Evolutionary conservation across 2,113 vertebrate genomes (phyloP).

Genomic region (Ochotona princeps): DNA sequence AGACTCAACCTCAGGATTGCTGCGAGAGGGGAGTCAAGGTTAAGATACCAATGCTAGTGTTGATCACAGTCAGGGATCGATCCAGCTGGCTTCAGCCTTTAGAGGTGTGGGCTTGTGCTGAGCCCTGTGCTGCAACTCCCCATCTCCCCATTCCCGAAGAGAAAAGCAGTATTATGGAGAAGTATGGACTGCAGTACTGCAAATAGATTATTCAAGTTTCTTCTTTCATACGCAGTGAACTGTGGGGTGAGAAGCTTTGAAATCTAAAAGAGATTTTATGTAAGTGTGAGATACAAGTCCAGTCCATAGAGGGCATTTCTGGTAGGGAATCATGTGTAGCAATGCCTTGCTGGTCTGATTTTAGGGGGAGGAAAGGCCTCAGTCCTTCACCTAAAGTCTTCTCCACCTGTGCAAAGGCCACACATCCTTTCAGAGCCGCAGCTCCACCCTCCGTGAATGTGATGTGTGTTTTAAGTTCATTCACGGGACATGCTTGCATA

Average conservation of each 20-base stretch:
- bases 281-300: neutral
- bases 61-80: too few relatives aligned
- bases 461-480: neutral
- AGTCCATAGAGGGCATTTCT: fast-evolving
- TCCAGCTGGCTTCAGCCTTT: neutral
- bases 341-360: neutral
- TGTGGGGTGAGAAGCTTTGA: neutral
- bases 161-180: neutral
- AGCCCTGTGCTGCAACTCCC: fast-evolving
- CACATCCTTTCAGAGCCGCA: too few relatives aligned
- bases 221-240: neutral
- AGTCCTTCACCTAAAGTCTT: neutral
- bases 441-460: too few relatives aligned
- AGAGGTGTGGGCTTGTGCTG: neutral
- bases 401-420: fast-evolving
- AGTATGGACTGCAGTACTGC: neutral
- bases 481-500: neutral
- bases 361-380: neutral
- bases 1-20: neutral
- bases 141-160: neutral
- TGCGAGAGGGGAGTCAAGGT: neutral
- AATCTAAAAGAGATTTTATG: neutral
- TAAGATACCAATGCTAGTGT: too few relatives aligned
- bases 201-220: neutral
- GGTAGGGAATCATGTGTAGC: neutral